Evolutionary conservation across 2,113 vertebrate species (phyloP).

Genomic region (Mastomys natalensis): DNA sequence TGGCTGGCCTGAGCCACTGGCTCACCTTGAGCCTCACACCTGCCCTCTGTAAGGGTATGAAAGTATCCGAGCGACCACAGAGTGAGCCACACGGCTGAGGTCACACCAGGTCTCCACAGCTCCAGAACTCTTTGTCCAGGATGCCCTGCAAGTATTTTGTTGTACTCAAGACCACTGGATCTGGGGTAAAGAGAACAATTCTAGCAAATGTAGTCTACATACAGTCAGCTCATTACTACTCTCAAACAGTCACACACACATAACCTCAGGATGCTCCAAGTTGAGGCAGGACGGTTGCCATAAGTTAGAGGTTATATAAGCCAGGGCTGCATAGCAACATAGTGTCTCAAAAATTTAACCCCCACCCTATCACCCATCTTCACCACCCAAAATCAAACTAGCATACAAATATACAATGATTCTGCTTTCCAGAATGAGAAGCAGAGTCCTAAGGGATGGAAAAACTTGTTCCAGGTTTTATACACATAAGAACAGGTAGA

Average conservation of each 20-base stretch:
- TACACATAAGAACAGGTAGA: background rate
- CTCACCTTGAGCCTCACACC: background rate
- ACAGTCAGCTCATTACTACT: background rate
- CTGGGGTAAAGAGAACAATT: background rate
- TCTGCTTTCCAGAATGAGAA: constrained; percentile 50
- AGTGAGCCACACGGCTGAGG: background rate
- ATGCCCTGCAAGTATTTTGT: background rate
- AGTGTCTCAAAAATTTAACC: background rate
- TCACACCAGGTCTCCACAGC: background rate
- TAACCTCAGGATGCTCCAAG: background rate
- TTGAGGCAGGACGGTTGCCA: background rate
- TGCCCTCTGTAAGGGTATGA: background rate
- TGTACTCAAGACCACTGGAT: background rate
- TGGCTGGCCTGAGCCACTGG: constrained; percentile 8
- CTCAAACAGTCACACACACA: background rate
- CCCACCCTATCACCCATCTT: background rate
- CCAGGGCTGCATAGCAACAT: background rate
- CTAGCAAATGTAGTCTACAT: background rate
- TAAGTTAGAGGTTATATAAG: background rate
- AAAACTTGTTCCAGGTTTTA: constrained; percentile 1
- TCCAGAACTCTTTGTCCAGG: background rate
- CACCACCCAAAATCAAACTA: background rate
- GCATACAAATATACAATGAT: background rate
- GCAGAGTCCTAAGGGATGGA: background rate
- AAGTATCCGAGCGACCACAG: background rate